These are phyloP conservation scores for Aspidapion aeneum DNA, from an alignment of 2,888 invertebrate species.

Conservation along the genomic window DNA sequence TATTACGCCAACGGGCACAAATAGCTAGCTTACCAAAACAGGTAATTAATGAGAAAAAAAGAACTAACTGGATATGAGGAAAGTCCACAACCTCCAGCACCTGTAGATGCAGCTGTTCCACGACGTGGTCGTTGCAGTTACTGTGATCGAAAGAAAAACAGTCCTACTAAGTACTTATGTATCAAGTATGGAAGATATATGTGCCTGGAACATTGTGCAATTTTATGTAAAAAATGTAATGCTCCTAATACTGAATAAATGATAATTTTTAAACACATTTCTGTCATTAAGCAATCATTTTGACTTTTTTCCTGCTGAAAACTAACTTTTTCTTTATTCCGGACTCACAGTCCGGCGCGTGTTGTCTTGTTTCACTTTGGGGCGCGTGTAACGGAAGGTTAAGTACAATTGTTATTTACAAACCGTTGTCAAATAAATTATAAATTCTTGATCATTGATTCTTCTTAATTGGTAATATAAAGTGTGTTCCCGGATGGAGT, in stretches of 20 bases:
- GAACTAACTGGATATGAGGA: not conserved
- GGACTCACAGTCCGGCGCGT: not conserved
- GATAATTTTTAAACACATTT: not conserved
- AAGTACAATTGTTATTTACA: no score
- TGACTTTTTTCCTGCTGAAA: not conserved
- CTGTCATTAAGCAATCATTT: no score
- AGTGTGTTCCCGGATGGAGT: no score
- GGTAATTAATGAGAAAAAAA: not conserved
- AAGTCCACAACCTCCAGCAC: not conserved
- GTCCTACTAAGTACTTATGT: not conserved
- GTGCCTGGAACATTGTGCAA: not conserved
- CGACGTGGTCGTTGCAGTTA: not conserved
- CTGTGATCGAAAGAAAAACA: not conserved
- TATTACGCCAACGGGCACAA: not conserved
- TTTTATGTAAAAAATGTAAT: not conserved
- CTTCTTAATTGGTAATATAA: no score
- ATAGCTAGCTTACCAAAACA: not conserved
- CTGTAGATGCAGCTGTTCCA: not conserved
- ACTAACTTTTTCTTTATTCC: not conserved
- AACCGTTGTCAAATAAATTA: no score
- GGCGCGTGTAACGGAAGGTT: not conserved
- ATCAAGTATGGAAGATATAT: not conserved
- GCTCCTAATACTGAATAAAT: not conserved
- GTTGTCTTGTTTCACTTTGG: not conserved
- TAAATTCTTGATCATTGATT: no score